Evolutionary conservation across 2,888 invertebrate species (phyloP).

Genomic region (Philonicus albiceps): DNA sequence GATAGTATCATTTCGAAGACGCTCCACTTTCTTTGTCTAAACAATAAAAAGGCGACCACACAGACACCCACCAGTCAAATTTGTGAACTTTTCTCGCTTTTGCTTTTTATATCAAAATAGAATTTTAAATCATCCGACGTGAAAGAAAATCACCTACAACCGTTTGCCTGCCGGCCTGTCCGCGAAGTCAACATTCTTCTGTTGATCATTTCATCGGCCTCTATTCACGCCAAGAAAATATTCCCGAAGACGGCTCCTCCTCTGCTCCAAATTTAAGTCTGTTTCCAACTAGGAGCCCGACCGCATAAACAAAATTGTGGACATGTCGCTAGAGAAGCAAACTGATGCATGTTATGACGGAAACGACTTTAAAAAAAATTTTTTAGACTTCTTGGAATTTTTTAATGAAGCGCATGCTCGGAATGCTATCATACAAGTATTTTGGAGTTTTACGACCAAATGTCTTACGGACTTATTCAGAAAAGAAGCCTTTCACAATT

Average conservation of each 20-base stretch:
- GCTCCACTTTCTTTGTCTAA: background rate
- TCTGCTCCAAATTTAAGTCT: background rate
- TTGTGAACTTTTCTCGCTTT: background rate
- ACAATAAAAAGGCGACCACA: background rate
- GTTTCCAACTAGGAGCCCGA: constrained; percentile 11
- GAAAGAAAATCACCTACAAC: constrained; percentile 7
- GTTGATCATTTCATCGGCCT: background rate
- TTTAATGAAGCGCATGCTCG: background rate
- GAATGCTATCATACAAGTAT: background rate
- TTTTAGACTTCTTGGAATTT: background rate
- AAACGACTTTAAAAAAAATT: background rate
- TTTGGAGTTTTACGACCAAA: background rate
- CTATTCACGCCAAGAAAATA: background rate
- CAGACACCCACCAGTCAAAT: background rate
- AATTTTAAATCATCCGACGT: constrained; percentile 9
- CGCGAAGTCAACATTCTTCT: background rate
- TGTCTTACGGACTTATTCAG: background rate
- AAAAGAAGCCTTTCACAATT: background rate
- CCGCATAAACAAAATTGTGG: background rate
- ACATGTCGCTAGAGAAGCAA: background rate
- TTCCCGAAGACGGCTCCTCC: background rate
- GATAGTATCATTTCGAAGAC: background rate
- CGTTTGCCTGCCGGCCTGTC: background rate
- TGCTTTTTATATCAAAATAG: constrained; percentile 16
- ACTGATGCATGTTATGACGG: background rate